These are phyloP conservation scores for Lasiommata megera DNA, from an alignment of 2,888 invertebrate species.

Conservation along the genomic window DNA sequence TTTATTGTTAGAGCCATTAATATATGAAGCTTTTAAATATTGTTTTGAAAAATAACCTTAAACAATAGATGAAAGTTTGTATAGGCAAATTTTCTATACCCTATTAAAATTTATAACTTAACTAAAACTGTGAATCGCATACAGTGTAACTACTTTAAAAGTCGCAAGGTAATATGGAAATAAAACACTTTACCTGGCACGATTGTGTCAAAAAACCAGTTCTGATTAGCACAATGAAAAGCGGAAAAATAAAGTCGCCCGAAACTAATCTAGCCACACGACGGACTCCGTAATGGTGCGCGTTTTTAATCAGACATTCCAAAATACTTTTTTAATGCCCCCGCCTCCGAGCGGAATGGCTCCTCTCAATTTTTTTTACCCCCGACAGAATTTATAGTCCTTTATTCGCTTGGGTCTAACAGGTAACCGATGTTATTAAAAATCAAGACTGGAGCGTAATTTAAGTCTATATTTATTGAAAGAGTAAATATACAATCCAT, in stretches of 20 bases:
- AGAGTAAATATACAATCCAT: not conserved
- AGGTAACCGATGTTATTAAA: slow-evolving; percentile 27
- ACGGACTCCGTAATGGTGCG: slow-evolving; percentile 52
- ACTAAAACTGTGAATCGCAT: too few relatives aligned
- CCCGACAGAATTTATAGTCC: slow-evolving; percentile 34
- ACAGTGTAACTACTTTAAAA: not conserved
- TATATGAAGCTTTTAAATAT: too few relatives aligned
- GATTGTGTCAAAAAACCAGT: slow-evolving; percentile 2
- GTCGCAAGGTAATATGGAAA: not conserved
- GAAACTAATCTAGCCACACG: slow-evolving; percentile 73
- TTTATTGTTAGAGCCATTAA: too few relatives aligned
- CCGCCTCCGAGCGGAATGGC: slow-evolving; percentile 41
- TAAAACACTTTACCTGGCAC: slow-evolving; percentile 1
- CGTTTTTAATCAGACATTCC: slow-evolving; percentile 75
- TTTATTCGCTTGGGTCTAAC: slow-evolving; percentile 23
- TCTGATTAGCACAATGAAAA: slow-evolving; percentile 35
- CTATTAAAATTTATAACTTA: too few relatives aligned
- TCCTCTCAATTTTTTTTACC: slow-evolving; percentile 54
- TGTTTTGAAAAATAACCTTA: too few relatives aligned
- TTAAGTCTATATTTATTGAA: not conserved
- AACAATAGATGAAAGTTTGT: too few relatives aligned
- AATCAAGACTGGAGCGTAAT: not conserved
- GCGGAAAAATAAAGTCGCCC: slow-evolving; percentile 61
- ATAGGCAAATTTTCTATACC: too few relatives aligned
- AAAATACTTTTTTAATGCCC: slow-evolving; percentile 53